These are phyloP conservation scores for Sminthurides bifidus DNA, from an alignment of 1,140 invertebrate species.

Conservation along the genomic window DNA sequence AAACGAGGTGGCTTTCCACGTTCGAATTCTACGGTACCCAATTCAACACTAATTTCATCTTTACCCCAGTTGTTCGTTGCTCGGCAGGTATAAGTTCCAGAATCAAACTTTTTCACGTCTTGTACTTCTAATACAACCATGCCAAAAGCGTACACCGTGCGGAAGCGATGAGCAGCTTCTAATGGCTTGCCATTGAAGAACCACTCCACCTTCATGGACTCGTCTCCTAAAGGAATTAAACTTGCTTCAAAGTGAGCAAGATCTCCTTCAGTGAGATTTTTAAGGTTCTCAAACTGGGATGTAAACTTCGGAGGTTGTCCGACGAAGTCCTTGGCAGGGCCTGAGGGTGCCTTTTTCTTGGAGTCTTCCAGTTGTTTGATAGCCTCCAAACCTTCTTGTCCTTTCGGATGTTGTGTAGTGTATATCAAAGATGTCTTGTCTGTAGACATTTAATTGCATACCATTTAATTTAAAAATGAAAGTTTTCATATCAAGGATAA, in stretches of 20 bases:
- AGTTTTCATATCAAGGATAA: neutral
- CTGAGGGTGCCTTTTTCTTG: slow-evolving; percentile 46
- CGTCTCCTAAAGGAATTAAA: slow-evolving; percentile 82
- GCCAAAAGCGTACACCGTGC: slow-evolving; percentile 86
- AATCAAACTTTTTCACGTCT: slow-evolving; percentile 76
- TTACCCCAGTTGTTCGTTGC: slow-evolving; percentile 79
- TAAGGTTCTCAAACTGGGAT: slow-evolving; percentile 55
- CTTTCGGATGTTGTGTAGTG: slow-evolving; percentile 79
- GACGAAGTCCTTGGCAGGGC: slow-evolving; percentile 49
- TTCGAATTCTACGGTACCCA: slow-evolving; percentile 64
- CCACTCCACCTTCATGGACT: slow-evolving; percentile 95
- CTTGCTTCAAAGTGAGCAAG: slow-evolving; percentile 90
- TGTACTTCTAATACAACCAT: slow-evolving; percentile 90
- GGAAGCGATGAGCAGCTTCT: slow-evolving; percentile 67
- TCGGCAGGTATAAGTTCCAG: slow-evolving; percentile 70
- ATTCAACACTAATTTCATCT: slow-evolving; percentile 68
- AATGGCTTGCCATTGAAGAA: slow-evolving; percentile 84
- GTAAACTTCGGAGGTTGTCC: slow-evolving; percentile 78
- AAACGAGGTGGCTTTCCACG: slow-evolving; percentile 77
- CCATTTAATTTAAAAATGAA: slow-evolving; percentile 2
- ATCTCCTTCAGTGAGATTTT: slow-evolving; percentile 73
- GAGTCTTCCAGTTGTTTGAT: slow-evolving; percentile 84
- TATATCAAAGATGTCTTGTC: slow-evolving; percentile 73
- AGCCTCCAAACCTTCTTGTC: slow-evolving; percentile 74
- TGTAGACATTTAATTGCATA: slow-evolving; percentile 26